phyloP scores from a whole-genome alignment of 92 coral and sea anemone species.

The Epizoanthus stellaris region DNA sequence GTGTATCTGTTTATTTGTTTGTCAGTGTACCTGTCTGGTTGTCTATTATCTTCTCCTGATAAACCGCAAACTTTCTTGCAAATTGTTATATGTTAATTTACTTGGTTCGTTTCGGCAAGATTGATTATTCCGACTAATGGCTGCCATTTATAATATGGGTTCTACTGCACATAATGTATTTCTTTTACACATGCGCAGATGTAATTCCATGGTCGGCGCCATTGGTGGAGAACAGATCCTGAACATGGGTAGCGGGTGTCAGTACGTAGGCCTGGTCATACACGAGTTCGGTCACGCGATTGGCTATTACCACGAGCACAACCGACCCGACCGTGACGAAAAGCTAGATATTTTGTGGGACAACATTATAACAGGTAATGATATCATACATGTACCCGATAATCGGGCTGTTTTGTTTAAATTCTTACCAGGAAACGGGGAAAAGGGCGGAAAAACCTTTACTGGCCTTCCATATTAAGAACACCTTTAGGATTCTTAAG shows the following conservation, averaged over 20 bases:
- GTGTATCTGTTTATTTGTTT: too few relatives aligned
- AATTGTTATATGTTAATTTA: background rate
- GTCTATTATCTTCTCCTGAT: too few relatives aligned
- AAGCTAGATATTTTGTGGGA: constrained; percentile 71
- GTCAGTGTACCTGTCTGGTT: too few relatives aligned
- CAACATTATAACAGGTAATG: constrained; percentile 73
- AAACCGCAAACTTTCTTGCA: too few relatives aligned
- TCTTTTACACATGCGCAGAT: constrained; percentile 32
- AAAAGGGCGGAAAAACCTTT: too few relatives aligned
- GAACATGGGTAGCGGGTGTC: constrained; percentile 84
- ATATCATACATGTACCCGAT: background rate
- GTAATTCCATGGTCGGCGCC: constrained; percentile 87
- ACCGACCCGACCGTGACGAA: constrained; percentile 90
- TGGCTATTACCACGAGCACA: constrained; percentile 86
- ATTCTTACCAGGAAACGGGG: too few relatives aligned
- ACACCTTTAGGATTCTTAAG: too few relatives aligned
- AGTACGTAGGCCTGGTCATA: constrained; percentile 81
- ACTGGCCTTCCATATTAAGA: too few relatives aligned
- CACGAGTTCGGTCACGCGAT: constrained; percentile 92
- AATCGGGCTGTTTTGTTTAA: too few relatives aligned
- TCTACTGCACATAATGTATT: background rate
- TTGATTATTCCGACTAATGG: background rate
- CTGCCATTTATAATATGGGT: background rate
- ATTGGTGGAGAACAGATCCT: constrained; percentile 83
- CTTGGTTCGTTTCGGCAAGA: background rate